Percentiles rank a stretch among this genome's conserved stretches.
phyloP scores from a whole-genome alignment of 2,888 invertebrate species.

The Nyleta sp. region DNA sequence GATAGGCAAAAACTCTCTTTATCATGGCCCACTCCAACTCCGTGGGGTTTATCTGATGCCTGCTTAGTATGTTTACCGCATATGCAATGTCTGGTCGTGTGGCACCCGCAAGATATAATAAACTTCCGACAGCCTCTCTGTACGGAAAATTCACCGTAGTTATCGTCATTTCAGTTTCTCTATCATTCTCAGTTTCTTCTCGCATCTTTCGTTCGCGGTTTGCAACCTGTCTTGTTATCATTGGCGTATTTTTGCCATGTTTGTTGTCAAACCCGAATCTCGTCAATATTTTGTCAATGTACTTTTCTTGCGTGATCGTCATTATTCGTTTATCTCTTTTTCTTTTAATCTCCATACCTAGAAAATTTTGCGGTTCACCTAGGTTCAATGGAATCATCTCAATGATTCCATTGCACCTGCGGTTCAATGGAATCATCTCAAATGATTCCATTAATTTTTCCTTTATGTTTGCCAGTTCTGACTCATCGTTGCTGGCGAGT shows the following conservation, averaged over 20 bases:
- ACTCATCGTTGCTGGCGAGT: neutral
- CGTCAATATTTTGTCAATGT: conserved; percentile 1
- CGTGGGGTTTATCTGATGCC: neutral
- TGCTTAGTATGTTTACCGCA: neutral
- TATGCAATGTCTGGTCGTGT: conserved; percentile 4
- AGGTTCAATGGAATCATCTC: neutral
- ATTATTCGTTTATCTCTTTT: neutral
- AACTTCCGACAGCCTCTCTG: conserved; percentile 6
- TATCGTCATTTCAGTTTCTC: conserved; percentile 1
- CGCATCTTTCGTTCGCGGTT: conserved; percentile 19
- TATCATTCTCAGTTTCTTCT: conserved; percentile 11
- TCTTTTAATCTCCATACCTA: neutral
- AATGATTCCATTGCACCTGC: neutral
- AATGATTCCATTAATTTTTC: neutral
- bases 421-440: no score
- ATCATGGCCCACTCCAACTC: neutral
- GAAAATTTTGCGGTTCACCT: neutral
- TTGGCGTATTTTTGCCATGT: conserved; percentile 41
- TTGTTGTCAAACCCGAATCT: conserved; percentile 8
- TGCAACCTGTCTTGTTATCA: conserved; percentile 31
- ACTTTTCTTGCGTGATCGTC: neutral
- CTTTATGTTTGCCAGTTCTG: neutral
- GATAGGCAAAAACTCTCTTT: conserved; percentile 1
- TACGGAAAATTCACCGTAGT: neutral
- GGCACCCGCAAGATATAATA: conserved; percentile 2